Evolutionary conservation across 2,113 vertebrate species (phyloP), one percentile per base, ranked within the genome.

Genomic region (Hipposideros armiger): DNA sequence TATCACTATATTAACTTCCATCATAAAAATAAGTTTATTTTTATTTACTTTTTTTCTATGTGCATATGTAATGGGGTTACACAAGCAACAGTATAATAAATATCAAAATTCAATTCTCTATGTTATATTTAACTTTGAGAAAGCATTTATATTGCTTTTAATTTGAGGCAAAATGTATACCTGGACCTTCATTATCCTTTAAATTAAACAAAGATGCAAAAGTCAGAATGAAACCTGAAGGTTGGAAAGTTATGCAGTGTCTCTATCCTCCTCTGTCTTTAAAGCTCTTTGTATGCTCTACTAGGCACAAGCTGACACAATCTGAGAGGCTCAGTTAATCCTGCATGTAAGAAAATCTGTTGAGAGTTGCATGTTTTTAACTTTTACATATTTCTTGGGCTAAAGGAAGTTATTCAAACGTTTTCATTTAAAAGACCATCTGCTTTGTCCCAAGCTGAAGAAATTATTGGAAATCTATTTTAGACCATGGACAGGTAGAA

Each of bases 391-490:
- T 70, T 78, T 87, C 40, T 70, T 85, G 67, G 24, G 5, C 52
- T 62, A 32, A 86, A 95, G 76, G 26, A 92, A 93, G 77, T 81
- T 85, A 60, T 22, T 94, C 26, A 80, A 93, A 45, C 81, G 32
- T 90, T 96, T 97, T 72, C 66, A 80, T 69, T 92, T 82, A 56
- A 78, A 50, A 94, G 56, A 78, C 62, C 69, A 89, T 42, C 40
- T 94, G 40, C 84, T 77, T 9, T 87, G 17, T 83, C 10, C 64
- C 36, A 87, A 78, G 74, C 67, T 87, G 14, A 96, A 62, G 91
- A 94, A 96, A 28, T 50, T 69, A 85, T 81, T 45, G 47, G 42
- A 94, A 92, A 86, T 96, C 77, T 93, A 11, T 62, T 91, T 66
- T 94, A 88, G 77, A 88, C 30, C 36, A 40, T 77, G 47, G 32